A percentile compares a stretch with the other conserved stretches of the same genome.
Evolutionary conservation across 2,888 invertebrate species (phyloP).

Genomic region (Scaeva pyrastri): DNA sequence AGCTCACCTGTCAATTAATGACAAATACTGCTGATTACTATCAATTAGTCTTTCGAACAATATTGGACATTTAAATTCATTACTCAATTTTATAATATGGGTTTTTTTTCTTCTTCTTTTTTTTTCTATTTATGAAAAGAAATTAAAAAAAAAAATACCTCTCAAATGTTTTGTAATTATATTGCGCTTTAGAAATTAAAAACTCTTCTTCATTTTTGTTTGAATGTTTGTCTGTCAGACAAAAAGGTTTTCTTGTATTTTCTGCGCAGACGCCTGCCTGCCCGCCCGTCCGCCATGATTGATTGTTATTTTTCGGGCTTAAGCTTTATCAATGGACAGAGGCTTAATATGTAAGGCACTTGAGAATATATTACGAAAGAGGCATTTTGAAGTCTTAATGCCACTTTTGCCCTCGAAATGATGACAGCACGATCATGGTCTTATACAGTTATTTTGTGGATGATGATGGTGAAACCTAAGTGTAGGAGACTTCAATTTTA

Average conservation of each 20-base stretch:
- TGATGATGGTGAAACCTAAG: not conserved
- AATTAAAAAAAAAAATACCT: slow-evolving; percentile 5
- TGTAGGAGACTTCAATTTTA: no score
- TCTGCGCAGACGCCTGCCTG: no score
- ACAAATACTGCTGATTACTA: slow-evolving; percentile 63
- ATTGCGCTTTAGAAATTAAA: slow-evolving; percentile 47
- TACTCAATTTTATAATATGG: slow-evolving; percentile 33
- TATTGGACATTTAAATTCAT: slow-evolving; percentile 64
- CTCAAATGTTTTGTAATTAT: slow-evolving; percentile 21
- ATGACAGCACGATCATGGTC: not conserved
- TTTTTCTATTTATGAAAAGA: slow-evolving; percentile 20
- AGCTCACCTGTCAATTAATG: slow-evolving; percentile 39
- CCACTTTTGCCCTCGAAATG: slow-evolving; percentile 2
- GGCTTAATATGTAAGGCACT: not conserved
- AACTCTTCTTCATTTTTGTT: not conserved
- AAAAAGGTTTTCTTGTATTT: slow-evolving; percentile 40
- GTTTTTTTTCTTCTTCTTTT: slow-evolving; percentile 5
- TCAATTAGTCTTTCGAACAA: slow-evolving; percentile 66
- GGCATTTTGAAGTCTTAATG: not conserved
- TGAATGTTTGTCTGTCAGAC: not conserved
- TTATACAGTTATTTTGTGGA: not conserved
- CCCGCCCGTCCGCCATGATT: slow-evolving; percentile 49
- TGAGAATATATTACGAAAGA: slow-evolving; percentile 9
- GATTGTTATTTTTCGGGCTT: slow-evolving; percentile 32
- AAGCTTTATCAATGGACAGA: not conserved